phyloP scores from a whole-genome alignment of 2,797 vertebrate species.

The Catamblyrhynchus diadema region DNA sequence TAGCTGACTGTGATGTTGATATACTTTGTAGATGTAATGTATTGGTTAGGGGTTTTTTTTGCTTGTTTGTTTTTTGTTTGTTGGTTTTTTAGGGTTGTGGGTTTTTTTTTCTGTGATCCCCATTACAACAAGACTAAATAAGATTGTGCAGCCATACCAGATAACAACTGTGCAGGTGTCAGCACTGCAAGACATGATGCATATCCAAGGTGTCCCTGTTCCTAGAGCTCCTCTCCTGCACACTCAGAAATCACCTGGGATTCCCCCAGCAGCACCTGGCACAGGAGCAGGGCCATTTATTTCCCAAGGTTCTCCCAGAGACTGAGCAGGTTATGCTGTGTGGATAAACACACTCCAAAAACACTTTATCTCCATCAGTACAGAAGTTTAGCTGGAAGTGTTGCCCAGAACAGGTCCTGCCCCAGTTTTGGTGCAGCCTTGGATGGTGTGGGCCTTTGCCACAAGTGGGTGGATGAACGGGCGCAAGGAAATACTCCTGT shows the following conservation, averaged over 20 bases:
- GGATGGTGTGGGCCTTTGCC: not conserved
- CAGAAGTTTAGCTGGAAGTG: not conserved
- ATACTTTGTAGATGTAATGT: not conserved
- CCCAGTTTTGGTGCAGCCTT: not conserved
- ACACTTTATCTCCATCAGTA: not conserved
- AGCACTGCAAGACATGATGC: not conserved
- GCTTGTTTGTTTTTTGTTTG: not conserved
- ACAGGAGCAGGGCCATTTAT: not conserved
- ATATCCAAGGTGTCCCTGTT: not conserved
- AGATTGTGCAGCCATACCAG: not conserved
- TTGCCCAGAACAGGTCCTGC: not conserved
- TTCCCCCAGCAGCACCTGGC: not conserved
- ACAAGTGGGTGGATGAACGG: not conserved
- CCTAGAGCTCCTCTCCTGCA: not conserved
- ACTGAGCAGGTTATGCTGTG: not conserved
- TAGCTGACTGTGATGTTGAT: not conserved
- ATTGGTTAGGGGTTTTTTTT: not conserved
- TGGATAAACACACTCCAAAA: not conserved
- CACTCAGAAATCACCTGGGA: not conserved
- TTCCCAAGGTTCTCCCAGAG: not conserved
- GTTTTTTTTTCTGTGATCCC: not conserved
- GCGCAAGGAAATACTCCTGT: rapidly evolving
- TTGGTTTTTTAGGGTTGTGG: not conserved
- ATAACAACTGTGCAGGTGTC: not conserved
- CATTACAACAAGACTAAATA: not conserved